phyloP scores from a whole-genome alignment of 2,113 vertebrate genomes.

The Thryonomys swinderianus region DNA sequence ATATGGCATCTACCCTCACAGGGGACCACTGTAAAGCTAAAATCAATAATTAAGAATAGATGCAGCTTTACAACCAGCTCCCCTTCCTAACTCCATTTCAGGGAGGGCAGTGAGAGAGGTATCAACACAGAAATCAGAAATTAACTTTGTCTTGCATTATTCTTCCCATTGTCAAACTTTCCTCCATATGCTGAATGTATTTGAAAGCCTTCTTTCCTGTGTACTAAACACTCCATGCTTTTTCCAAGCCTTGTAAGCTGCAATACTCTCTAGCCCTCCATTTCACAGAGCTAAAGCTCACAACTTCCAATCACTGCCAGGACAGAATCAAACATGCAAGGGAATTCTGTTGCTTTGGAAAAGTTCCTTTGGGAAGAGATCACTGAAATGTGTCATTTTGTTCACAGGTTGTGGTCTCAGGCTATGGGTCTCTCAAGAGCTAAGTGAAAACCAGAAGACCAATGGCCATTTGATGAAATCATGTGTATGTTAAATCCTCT shows the following conservation, averaged over 20 bases:
- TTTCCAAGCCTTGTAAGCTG: neutral
- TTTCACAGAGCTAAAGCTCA: neutral
- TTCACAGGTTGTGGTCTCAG: slow-evolving; percentile 18
- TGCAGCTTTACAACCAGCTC: slow-evolving; percentile 58
- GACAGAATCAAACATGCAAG: slow-evolving; percentile 18
- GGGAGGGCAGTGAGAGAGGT: neutral
- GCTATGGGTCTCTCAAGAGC: neutral
- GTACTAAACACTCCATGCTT: neutral
- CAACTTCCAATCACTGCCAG: neutral
- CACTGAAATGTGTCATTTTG: neutral
- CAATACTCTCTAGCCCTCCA: neutral
- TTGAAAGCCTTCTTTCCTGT: neutral
- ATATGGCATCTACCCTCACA: slow-evolving; percentile 45
- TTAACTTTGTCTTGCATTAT: neutral
- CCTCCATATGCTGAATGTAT: neutral
- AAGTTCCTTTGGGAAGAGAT: neutral
- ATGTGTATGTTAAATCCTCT: neutral
- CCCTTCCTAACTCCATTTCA: slow-evolving; percentile 46
- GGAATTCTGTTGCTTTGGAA: slow-evolving; percentile 39
- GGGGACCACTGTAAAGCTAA: slow-evolving; percentile 55
- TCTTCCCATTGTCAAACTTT: slow-evolving; percentile 19
- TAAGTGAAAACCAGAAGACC: neutral
- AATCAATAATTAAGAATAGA: slow-evolving; percentile 69
- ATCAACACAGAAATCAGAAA: slow-evolving; percentile 43
- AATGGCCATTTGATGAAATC: neutral